Conservation (phyloP, 2,797 vertebrate species). For the Dallia pectoralis region DNA sequence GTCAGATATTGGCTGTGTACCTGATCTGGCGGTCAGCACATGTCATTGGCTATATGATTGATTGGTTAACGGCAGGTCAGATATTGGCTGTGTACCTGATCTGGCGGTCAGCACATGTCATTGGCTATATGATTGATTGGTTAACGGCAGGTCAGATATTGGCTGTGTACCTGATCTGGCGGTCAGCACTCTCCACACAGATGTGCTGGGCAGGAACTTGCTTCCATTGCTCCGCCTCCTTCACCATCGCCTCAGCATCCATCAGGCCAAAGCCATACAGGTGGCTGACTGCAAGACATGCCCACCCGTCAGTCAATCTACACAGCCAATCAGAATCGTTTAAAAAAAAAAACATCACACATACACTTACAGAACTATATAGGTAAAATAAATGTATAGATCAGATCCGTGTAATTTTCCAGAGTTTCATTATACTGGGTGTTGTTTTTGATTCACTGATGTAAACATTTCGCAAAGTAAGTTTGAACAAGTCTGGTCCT, state of each 20-base stretch:
- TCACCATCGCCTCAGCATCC: conserved; percentile 99
- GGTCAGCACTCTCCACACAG: conserved; percentile 94
- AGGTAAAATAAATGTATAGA: too few species aligned
- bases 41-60: too few species aligned
- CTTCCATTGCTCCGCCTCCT: conserved; percentile 95
- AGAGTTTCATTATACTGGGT: too few species aligned
- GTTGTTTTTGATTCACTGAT: too few species aligned
- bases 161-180: conserved; percentile 88
- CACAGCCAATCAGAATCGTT: not conserved
- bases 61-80: too few species aligned
- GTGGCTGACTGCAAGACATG: conserved; percentile 86
- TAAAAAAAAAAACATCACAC: not conserved
- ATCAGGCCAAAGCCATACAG: conserved; percentile 98
- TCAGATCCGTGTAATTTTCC: too few species aligned
- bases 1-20: too few species aligned
- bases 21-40: too few species aligned
- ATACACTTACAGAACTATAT: not conserved
- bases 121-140: not conserved
- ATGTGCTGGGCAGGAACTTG: conserved; percentile 92
- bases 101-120: too few species aligned
- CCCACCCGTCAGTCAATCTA: conserved; percentile 10
- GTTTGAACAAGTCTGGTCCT: too few species aligned
- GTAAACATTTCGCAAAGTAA: too few species aligned
- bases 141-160: not conserved
- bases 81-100: too few species aligned